Conservation (phyloP, 2,888 invertebrate species). For the Tetragnatha montana region DNA sequence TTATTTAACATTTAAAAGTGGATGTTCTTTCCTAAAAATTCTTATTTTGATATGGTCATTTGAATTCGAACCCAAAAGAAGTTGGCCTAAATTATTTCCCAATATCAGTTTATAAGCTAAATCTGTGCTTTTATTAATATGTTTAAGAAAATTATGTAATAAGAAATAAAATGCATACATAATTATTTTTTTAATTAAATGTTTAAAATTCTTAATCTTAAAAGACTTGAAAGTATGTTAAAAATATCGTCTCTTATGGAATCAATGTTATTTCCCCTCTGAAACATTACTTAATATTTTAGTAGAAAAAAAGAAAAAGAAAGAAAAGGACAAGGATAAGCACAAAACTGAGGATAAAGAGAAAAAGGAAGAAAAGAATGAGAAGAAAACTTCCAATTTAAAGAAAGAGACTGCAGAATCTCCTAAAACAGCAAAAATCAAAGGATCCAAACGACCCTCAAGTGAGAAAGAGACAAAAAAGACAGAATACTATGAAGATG, state of each 20-base stretch:
- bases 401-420: conserved; percentile 32
- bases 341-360: conserved; percentile 37
- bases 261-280: no score
- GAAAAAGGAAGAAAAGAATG: conserved; percentile 60
- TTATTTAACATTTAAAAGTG: background rate
- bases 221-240: no score
- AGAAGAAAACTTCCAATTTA: conserved; percentile 68
- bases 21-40: background rate
- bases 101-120: no score
- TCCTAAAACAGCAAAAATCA: conserved; percentile 63
- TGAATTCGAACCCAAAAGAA: no score
- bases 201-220: no score
- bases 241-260: no score
- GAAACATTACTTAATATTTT: background rate
- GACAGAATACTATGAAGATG: conserved; percentile 67
- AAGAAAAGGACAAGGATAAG: conserved; percentile 48
- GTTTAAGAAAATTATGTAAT: no score
- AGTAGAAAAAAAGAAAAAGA: conserved; percentile 71
- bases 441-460: conserved; percentile 43
- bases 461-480: conserved; percentile 53
- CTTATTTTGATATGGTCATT: background rate
- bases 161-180: no score
- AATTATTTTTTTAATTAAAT: no score
- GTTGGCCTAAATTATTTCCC: no score
- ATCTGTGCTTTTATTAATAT: no score